phyloP scores from a whole-genome alignment of 2,113 vertebrate species.

The Coryphaenoides rupestris region DNA sequence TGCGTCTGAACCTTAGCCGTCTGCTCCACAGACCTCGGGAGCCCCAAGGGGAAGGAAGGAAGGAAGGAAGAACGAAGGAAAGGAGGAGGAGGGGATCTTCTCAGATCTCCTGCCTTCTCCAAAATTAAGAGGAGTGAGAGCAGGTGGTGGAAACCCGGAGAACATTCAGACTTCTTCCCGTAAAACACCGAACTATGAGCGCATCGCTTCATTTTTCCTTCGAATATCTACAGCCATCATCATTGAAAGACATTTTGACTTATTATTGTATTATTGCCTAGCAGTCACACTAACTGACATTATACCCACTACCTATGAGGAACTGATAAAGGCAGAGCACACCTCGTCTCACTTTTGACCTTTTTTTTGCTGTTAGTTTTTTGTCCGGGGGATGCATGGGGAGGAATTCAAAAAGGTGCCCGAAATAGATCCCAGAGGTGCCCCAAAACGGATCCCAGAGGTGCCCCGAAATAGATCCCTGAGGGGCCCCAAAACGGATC shows the following conservation, averaged over 20 bases:
- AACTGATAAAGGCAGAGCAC: slow-evolving; percentile 23
- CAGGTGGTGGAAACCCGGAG: no score
- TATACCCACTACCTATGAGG: slow-evolving; percentile 43
- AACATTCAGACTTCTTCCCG: slow-evolving; percentile 17
- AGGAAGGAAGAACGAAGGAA: no score
- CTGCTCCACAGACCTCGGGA: no score
- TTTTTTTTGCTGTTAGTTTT: no score
- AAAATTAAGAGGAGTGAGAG: slow-evolving; percentile 27
- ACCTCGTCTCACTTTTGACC: no score
- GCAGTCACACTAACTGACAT: not conserved
- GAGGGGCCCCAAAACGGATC: no score
- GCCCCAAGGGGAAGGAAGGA: not conserved
- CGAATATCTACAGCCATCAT: slow-evolving; percentile 37
- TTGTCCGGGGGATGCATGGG: slow-evolving; percentile 5
- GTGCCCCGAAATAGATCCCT: no score
- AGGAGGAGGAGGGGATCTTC: slow-evolving; percentile 16
- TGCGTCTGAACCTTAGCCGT: no score
- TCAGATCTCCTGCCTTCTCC: slow-evolving; percentile 27
- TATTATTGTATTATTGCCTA: no score
- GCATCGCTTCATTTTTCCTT: slow-evolving; percentile 25
- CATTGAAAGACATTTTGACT: slow-evolving; percentile 4
- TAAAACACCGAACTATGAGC: slow-evolving; percentile 19
- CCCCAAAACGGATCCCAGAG: no score
- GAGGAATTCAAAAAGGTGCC: not conserved
- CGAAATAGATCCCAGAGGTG: not conserved